Evolutionary conservation across 1,140 invertebrate genomes (phyloP).

Genomic region (Macrobrachium nipponense): DNA sequence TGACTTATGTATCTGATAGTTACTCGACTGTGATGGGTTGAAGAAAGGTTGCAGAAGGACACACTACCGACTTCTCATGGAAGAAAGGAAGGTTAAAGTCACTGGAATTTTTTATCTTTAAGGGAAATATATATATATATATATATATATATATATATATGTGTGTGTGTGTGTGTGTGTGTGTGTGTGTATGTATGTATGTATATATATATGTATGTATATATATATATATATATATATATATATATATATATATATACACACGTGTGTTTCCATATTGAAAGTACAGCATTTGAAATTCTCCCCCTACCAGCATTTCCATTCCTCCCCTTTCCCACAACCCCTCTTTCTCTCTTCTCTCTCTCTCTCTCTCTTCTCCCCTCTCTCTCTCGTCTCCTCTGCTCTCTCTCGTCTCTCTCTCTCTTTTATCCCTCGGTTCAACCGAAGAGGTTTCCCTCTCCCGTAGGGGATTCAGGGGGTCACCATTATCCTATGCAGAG

Average conservation of each 20-base stretch:
- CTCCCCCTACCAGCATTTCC: background rate
- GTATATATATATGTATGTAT: background rate
- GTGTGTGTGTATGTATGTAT: background rate
- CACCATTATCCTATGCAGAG: too few relatives aligned
- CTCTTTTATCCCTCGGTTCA: background rate
- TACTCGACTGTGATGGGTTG: too few relatives aligned
- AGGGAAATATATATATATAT: background rate
- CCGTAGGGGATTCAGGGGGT: too few relatives aligned
- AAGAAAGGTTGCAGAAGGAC: too few relatives aligned
- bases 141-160: background rate
- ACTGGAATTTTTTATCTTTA: background rate
- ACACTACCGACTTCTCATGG: too few relatives aligned
- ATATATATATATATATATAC: background rate
- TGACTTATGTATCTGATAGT: too few relatives aligned
- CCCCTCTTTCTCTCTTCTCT: constrained; percentile 14
- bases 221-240: background rate
- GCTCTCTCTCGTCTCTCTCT: constrained; percentile 27
- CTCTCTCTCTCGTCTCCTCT: constrained; percentile 16
- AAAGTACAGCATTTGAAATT: background rate
- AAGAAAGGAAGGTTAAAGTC: too few relatives aligned
- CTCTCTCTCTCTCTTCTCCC: constrained; percentile 20
- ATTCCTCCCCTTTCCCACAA: background rate
- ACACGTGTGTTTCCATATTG: background rate
- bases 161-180: background rate
- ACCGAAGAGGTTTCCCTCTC: background rate